phyloP scores from a whole-genome alignment of 1,140 invertebrate genomes.

The Microplitis demolitor region DNA sequence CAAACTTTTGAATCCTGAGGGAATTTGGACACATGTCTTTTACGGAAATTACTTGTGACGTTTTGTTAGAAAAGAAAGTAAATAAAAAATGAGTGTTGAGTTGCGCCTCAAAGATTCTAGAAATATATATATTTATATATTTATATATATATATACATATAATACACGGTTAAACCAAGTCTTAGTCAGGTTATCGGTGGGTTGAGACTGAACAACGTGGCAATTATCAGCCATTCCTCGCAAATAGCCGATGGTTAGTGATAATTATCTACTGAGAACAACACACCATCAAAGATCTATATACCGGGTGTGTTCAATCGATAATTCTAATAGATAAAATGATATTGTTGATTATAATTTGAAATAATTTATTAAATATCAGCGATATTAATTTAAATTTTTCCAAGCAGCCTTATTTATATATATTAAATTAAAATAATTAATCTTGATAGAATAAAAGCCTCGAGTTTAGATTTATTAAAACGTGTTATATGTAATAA shows the following conservation, averaged over 20 bases:
- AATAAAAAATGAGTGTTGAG: neutral
- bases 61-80: neutral
- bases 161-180: conserved; percentile 53
- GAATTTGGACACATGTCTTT: conserved; percentile 1
- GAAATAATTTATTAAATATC: neutral
- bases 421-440: neutral
- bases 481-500: neutral
- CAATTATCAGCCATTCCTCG: conserved; percentile 63
- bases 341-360: neutral
- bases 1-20: neutral
- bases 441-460: neutral
- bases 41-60: neutral
- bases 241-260: conserved; percentile 64
- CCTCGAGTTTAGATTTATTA: neutral
- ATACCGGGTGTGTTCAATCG: conserved; percentile 50
- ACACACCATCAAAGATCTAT: conserved; percentile 43
- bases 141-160: conserved; percentile 7
- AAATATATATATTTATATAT: conserved; percentile 6
- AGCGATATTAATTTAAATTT: too few species aligned
- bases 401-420: neutral
- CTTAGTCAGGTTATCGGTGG: conserved; percentile 58
- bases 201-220: conserved; percentile 57
- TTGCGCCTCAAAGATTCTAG: conserved; percentile 12
- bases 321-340: conserved; percentile 7
- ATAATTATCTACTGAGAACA: conserved; percentile 61